A percentile compares a stretch with the other conserved stretches of the same genome.
These are phyloP conservation scores for Darevskia mixta DNA, from an alignment of 2,797 vertebrate species.

Conservation along the genomic window DNA sequence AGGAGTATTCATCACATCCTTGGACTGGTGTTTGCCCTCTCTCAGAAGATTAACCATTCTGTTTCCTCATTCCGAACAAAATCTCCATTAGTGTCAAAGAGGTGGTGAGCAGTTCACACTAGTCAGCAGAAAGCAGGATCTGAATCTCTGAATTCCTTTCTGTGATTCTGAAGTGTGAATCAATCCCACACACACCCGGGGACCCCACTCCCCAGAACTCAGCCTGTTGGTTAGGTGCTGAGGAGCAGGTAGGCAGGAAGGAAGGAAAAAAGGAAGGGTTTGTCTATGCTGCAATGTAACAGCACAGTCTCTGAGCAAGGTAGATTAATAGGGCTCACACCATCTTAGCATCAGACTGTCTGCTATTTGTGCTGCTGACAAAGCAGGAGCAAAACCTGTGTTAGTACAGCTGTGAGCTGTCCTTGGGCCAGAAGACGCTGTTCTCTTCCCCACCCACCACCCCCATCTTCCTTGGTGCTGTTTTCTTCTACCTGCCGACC, in stretches of 20 bases:
- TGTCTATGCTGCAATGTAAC: neutral
- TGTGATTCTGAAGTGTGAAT: neutral
- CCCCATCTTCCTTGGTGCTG: neutral
- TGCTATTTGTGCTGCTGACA: neutral
- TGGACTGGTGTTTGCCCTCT: neutral
- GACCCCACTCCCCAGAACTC: neutral
- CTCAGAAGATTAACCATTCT: neutral
- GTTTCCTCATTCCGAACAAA: neutral
- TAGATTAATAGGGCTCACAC: neutral
- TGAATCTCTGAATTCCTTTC: neutral
- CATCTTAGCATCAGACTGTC: neutral
- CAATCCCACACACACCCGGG: too few species aligned
- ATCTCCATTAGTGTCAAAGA: neutral
- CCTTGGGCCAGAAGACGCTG: neutral
- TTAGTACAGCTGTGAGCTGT: neutral
- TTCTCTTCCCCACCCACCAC: too few species aligned
- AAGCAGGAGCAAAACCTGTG: neutral
- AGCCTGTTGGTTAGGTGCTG: neutral
- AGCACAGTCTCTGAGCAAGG: neutral
- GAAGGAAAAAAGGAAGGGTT: neutral
- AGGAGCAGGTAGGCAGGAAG: neutral
- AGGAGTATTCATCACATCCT: neutral
- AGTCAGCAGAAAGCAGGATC: neutral
- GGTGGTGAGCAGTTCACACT: neutral
- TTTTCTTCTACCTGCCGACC: neutral